These are phyloP conservation scores for Macaria notata DNA, from an alignment of 2,888 invertebrate genomes.

Conservation along the genomic window DNA sequence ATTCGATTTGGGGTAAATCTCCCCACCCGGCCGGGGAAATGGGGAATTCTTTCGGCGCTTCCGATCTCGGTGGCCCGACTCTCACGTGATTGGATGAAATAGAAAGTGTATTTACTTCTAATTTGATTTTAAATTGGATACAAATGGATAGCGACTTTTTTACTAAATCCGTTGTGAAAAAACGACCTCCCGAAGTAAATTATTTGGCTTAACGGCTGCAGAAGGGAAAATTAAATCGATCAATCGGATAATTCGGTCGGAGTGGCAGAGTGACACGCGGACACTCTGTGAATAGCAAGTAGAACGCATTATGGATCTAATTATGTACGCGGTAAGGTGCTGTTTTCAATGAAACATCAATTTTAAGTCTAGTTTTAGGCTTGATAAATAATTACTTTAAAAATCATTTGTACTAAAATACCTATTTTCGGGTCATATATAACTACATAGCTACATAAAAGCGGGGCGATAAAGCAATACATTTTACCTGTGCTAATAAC, in stretches of 20 bases:
- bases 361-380: no score
- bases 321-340: constrained; percentile 26
- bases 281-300: constrained; percentile 26
- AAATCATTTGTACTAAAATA: no score
- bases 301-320: constrained; percentile 29
- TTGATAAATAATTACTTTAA: no score
- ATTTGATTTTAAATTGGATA: constrained; percentile 79
- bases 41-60: constrained; percentile 59
- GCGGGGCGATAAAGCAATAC: no score
- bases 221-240: constrained; percentile 61
- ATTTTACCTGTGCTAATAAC: no score
- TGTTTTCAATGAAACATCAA: constrained; percentile 5
- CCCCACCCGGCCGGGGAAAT: constrained; percentile 58
- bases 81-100: constrained; percentile 73
- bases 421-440: no score
- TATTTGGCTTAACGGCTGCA: constrained; percentile 57
- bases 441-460: no score
- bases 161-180: constrained; percentile 55
- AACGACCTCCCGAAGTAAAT: constrained; percentile 50
- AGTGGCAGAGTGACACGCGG: constrained; percentile 24
- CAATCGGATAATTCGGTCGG: constrained; percentile 44
- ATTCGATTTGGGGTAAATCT: constrained; percentile 79
- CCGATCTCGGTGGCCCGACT: constrained; percentile 53
- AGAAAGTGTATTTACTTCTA: constrained; percentile 76
- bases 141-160: constrained; percentile 68